phyloP scores from a whole-genome alignment of 2,113 vertebrate species.

The Piprites chloris region DNA sequence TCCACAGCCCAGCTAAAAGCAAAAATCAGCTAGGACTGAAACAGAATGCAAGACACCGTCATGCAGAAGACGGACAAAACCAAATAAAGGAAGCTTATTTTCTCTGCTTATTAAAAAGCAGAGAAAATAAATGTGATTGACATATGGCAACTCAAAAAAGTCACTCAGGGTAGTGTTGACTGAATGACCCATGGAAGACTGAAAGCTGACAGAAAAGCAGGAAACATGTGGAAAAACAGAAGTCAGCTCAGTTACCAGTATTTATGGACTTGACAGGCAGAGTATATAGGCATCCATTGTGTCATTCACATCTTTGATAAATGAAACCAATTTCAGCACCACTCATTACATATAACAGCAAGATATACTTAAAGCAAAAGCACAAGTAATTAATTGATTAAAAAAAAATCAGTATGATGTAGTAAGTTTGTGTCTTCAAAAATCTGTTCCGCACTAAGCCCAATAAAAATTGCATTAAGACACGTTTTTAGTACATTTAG shows the following conservation, averaged over 20 bases:
- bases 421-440: background rate
- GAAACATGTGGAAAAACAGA: conserved; percentile 65
- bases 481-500: background rate
- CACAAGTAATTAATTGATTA: background rate
- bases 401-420: background rate
- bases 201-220: conserved; percentile 55
- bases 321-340: conserved; percentile 2
- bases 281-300: conserved; percentile 28
- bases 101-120: conserved; percentile 20
- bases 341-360: background rate
- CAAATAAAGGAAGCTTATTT: conserved; percentile 56
- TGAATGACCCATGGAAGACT: conserved; percentile 65
- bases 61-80: background rate
- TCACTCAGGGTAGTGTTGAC: conserved; percentile 45
- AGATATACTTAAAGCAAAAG: background rate
- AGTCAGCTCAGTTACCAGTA: conserved; percentile 8
- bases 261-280: conserved; percentile 35
- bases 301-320: conserved; percentile 24
- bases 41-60: background rate
- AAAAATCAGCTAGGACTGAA: conserved; percentile 9
- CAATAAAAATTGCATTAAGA: background rate
- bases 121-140: conserved; percentile 61
- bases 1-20: conserved; percentile 7
- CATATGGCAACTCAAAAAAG: conserved; percentile 57
- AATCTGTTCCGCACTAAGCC: background rate